Evolutionary conservation across 1,140 invertebrate species (phyloP).

Genomic region (Sitodiplosis mosellana): DNA sequence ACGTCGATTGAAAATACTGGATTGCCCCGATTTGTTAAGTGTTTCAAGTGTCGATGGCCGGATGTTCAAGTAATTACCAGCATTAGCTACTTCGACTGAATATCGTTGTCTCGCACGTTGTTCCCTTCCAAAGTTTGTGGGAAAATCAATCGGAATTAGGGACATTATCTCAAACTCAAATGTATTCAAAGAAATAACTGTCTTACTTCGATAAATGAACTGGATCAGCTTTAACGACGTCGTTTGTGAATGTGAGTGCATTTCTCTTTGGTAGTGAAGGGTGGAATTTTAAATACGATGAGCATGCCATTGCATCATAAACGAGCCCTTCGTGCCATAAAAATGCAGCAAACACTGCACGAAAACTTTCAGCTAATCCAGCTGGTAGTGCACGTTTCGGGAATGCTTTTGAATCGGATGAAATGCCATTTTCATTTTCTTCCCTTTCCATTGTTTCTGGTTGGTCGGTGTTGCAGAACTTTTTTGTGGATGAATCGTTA

Average conservation of each 20-base stretch:
- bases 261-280: constrained; percentile 68
- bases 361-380: constrained; percentile 76
- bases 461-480: too few species aligned
- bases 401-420: not conserved
- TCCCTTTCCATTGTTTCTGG: too few species aligned
- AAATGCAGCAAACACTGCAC: constrained; percentile 88
- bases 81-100: constrained; percentile 69
- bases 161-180: too few species aligned
- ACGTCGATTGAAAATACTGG: constrained; percentile 21
- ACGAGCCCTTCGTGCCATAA: constrained; percentile 95
- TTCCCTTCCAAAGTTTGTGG: constrained; percentile 22
- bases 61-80: constrained; percentile 57
- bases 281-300: constrained; percentile 90
- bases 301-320: constrained; percentile 93
- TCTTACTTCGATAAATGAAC: constrained; percentile 13
- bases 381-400: constrained; percentile 73
- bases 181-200: not conserved
- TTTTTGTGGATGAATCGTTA: too few species aligned
- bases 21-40: constrained; percentile 46
- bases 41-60: constrained; percentile 57
- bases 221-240: constrained; percentile 19
- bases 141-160: constrained; percentile 2
- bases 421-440: too few species aligned
- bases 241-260: constrained; percentile 47
- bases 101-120: constrained; percentile 54